Percentiles rank a stretch among this genome's conserved stretches.
These are phyloP conservation scores for Aotus griseimembra DNA, from an alignment of 2,797 vertebrate genomes.

Conservation along the genomic window DNA sequence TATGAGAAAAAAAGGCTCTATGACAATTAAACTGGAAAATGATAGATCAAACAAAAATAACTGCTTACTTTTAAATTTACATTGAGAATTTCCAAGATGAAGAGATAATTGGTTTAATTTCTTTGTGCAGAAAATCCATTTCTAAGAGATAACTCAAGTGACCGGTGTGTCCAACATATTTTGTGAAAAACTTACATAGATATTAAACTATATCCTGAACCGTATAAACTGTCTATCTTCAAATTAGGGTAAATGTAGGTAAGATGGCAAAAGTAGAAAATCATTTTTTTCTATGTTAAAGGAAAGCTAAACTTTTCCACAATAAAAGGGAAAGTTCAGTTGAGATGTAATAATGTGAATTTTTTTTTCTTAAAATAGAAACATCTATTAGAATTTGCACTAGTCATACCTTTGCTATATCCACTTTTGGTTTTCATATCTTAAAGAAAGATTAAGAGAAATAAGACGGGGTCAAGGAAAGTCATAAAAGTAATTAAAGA, in stretches of 20 bases:
- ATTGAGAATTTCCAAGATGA: neutral
- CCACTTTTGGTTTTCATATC: constrained; percentile 5
- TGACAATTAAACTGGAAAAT: neutral
- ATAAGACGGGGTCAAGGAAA: constrained; percentile 23
- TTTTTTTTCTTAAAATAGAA: neutral
- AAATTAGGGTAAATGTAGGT: neutral
- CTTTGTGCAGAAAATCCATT: neutral
- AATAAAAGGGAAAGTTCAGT: neutral
- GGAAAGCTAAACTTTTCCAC: neutral
- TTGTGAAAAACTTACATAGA: neutral
- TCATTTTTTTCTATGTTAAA: neutral
- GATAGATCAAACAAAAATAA: neutral
- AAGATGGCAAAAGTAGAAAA: neutral
- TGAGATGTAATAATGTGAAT: neutral
- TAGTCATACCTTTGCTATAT: neutral
- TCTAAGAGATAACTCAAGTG: neutral
- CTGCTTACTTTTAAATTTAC: neutral
- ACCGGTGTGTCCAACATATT: neutral
- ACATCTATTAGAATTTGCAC: constrained; percentile 19
- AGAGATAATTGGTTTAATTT: neutral
- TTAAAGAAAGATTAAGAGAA: constrained; percentile 39
- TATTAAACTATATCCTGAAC: neutral
- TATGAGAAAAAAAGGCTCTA: neutral
- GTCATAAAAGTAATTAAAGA: constrained; percentile 34
- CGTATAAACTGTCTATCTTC: neutral